These are phyloP conservation scores for Acleris laterana DNA, from an alignment of 2,888 invertebrate species.

Conservation along the genomic window DNA sequence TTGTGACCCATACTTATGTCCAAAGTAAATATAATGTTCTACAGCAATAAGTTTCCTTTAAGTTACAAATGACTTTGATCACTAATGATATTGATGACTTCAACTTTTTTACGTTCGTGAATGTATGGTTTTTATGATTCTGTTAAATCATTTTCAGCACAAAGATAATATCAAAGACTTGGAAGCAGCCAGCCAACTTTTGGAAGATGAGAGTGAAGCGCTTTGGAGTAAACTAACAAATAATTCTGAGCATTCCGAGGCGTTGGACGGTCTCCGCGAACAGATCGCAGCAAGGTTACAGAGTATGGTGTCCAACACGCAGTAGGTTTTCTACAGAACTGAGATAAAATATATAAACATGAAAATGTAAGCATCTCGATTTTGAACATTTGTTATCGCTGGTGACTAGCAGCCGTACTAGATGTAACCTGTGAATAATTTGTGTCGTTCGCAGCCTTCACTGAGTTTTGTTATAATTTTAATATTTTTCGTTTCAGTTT, in stretches of 20 bases:
- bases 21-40: no score
- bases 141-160: constrained; percentile 40
- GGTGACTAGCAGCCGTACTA: neutral
- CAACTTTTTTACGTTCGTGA: no score
- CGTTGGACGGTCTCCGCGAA: constrained; percentile 42
- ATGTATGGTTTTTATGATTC: neutral
- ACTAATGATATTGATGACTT: no score
- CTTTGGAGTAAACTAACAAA: constrained; percentile 41
- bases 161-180: constrained; percentile 40
- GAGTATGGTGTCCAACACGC: constrained; percentile 38
- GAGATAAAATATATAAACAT: neutral
- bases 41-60: no score
- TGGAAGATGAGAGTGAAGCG: constrained; percentile 46
- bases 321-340: neutral
- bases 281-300: constrained; percentile 45
- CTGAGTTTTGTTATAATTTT: constrained; percentile 1
- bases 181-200: constrained; percentile 45
- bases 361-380: neutral
- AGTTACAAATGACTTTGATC: no score
- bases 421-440: neutral
- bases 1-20: no score
- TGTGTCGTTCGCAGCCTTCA: neutral
- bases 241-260: constrained; percentile 12
- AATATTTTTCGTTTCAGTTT: neutral
- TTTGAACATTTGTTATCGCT: no score